A percentile compares a stretch with the other conserved stretches of the same genome.
Evolutionary conservation across 37 sponge, comb jelly and placozoan genomes (phyloP).

Genomic region (Haliclona indistincta): DNA sequence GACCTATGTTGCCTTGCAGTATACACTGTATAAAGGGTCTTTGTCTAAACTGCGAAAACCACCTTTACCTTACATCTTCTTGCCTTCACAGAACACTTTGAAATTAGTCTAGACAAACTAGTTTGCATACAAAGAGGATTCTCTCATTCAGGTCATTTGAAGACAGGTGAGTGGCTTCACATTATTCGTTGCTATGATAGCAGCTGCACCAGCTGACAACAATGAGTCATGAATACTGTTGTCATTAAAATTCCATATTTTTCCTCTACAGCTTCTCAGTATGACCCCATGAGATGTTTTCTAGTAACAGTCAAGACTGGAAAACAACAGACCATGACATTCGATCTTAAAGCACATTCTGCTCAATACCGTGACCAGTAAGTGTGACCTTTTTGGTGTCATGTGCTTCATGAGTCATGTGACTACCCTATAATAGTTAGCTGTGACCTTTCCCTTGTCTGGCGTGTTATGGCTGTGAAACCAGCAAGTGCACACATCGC

Average conservation of each 20-base stretch:
- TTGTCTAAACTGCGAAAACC: too few relatives aligned
- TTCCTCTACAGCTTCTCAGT: background rate
- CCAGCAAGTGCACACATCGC: too few relatives aligned
- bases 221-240: too few relatives aligned
- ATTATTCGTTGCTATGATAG: background rate
- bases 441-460: too few relatives aligned
- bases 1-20: too few relatives aligned
- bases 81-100: too few relatives aligned
- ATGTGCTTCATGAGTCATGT: background rate
- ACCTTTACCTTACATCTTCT: too few relatives aligned
- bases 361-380: slow-evolving; percentile 34
- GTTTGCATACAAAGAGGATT: slow-evolving; percentile 31
- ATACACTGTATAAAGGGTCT: too few relatives aligned
- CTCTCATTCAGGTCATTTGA: slow-evolving; percentile 11
- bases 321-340: background rate
- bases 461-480: too few relatives aligned
- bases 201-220: too few relatives aligned
- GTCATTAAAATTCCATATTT: too few relatives aligned
- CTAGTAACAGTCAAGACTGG: slow-evolving; percentile 26
- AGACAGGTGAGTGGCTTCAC: slow-evolving; percentile 11
- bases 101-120: background rate
- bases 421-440: too few relatives aligned
- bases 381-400: background rate
- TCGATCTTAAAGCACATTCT: slow-evolving; percentile 25
- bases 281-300: slow-evolving; percentile 46